phyloP scores from a whole-genome alignment of 2,797 vertebrate species.

The Glossophaga mutica region DNA sequence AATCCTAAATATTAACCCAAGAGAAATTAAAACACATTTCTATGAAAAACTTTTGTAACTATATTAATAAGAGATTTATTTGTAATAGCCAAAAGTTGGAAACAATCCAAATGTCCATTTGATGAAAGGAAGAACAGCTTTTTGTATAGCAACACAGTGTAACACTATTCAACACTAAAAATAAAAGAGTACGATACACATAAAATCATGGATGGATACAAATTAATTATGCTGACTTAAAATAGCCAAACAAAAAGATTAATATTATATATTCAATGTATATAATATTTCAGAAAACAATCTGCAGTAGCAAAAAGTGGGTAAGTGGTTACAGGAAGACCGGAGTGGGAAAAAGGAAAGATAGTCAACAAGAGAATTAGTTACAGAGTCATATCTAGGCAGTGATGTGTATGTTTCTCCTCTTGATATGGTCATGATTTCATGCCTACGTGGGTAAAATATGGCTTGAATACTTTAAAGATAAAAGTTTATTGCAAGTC shows the following conservation, averaged over 20 bases:
- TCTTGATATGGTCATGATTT: neutral
- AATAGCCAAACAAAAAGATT: neutral
- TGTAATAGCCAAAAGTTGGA: neutral
- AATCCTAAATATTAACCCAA: neutral
- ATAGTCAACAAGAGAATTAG: neutral
- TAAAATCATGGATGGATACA: neutral
- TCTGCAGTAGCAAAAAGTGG: neutral
- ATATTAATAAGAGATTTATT: neutral
- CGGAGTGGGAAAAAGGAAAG: neutral
- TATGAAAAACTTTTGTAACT: neutral
- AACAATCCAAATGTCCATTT: neutral
- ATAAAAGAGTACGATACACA: neutral
- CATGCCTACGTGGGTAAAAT: neutral
- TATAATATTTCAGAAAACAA: neutral
- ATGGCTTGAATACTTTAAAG: neutral
- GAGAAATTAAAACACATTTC: neutral
- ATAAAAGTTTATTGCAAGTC: neutral
- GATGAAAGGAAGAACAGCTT: neutral
- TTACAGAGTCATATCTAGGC: neutral
- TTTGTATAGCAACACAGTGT: neutral
- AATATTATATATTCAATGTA: neutral
- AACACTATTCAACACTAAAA: neutral
- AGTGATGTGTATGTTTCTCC: neutral
- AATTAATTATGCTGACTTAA: neutral
- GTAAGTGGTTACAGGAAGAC: neutral